Evolutionary conservation across 2,888 invertebrate genomes (phyloP), one percentile per base, ranked within the genome.

Genomic region (Lasioglossum lativentre): DNA sequence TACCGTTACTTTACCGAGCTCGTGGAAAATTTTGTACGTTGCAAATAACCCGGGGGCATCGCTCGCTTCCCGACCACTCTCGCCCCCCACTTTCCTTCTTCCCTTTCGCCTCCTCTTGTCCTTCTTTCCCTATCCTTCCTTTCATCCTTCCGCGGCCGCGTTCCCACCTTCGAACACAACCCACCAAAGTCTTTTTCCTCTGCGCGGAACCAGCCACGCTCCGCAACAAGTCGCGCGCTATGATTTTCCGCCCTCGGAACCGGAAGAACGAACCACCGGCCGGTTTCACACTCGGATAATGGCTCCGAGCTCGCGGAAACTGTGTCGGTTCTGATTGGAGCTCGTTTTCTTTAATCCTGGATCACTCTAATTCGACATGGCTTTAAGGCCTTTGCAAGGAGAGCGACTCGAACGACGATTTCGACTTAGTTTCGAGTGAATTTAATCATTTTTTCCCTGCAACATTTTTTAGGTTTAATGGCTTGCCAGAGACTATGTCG

Each of bases 1-100:
- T 85, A 82, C 83, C 86, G 83, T 82, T 76, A 74, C 88, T 86
- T 89, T 73, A 59, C 80, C 80, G 80, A 83, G 85, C 78, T 89
- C 87, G 84, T 83, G 82, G 82, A 84, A 78, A 90, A 84, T 88
- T 86, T 88, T 63, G 76, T 74, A 68, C 85, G 73, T 75, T 78
- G 81, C 78, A 82, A 87, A 85, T 83, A 80, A 88, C 87, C 82
- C 76, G 78, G 80, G 80, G 82, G 52, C 68, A 76, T 80, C 75
- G 73, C 72, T 66, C 83, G 70, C 74, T 52, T 70, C 30, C 42
- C 77, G 16, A 19, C 40, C 68, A 42, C 66, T 19, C 30, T 45
- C 30, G 10, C n/a, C 10, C 56, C 40, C n/a, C 8, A 45, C 19
- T 8, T 40, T 5, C 23, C 27, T 19, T 40, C 23, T 66, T 12